Conservation (phyloP, 2,113 vertebrate genomes). For the Stegastes partitus region DNA sequence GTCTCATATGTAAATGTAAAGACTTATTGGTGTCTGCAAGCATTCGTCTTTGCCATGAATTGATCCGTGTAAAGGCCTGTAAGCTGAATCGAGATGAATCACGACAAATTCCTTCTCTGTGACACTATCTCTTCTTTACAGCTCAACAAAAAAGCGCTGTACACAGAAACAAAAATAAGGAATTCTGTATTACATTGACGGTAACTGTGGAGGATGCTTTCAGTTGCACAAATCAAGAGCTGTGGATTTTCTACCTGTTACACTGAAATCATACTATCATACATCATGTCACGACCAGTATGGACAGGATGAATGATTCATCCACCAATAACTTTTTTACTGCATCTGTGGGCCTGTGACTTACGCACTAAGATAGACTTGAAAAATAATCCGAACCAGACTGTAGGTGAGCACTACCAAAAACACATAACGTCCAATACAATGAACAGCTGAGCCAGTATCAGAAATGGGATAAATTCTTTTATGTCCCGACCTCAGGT, state of each 20-base stretch:
- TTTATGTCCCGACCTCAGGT: not conserved
- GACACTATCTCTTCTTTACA: not conserved
- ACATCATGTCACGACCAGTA: not conserved
- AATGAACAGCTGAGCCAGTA: slow-evolving; percentile 10
- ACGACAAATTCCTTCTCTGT: not conserved
- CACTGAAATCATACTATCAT: not conserved
- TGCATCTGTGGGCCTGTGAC: not conserved
- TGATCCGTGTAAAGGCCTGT: not conserved
- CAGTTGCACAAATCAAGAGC: slow-evolving; percentile 7
- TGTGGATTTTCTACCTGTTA: not conserved
- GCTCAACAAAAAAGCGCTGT: not conserved
- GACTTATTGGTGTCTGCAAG: not conserved
- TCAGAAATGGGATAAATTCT: slow-evolving; percentile 19
- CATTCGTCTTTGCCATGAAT: not conserved
- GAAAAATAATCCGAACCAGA: not conserved
- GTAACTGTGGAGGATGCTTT: not conserved
- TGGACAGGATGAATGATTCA: not conserved
- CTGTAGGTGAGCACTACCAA: slow-evolving; percentile 9
- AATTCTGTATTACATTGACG: not conserved
- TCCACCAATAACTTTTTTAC: not conserved
- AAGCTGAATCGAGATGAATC: not conserved
- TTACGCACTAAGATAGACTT: slow-evolving; percentile 2
- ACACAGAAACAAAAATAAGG: not conserved
- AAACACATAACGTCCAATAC: slow-evolving; percentile 14
- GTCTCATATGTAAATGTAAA: not conserved